These are phyloP conservation scores for Pseudonaja textilis DNA, from an alignment of 2,113 vertebrate genomes.

Conservation along the genomic window DNA sequence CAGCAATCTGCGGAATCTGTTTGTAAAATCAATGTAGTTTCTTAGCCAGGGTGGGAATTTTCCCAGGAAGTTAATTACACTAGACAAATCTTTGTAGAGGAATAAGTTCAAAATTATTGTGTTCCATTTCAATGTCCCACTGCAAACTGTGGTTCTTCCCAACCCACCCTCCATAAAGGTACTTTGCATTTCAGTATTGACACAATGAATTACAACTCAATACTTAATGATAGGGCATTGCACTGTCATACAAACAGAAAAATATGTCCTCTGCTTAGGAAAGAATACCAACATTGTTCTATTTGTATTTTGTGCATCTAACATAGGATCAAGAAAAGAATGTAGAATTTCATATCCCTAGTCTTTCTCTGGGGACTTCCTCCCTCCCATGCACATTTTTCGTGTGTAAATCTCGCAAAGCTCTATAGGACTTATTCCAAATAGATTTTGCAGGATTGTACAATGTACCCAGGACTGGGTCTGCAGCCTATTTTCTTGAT, in stretches of 20 bases:
- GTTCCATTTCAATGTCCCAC: conserved; percentile 9
- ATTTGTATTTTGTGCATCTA: neutral
- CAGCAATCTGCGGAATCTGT: neutral
- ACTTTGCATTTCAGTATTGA: conserved; percentile 11
- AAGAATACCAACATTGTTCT: neutral
- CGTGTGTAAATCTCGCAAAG: neutral
- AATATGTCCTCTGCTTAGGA: neutral
- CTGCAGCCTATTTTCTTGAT: neutral
- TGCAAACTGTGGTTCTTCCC: neutral
- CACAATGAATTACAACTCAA: conserved; percentile 9
- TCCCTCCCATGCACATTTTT: neutral
- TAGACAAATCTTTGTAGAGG: conserved; percentile 12
- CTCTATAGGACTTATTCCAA: neutral
- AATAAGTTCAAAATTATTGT: neutral
- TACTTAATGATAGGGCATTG: neutral
- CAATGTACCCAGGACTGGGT: neutral
- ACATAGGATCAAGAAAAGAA: neutral
- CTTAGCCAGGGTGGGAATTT: neutral
- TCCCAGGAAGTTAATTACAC: conserved; percentile 18
- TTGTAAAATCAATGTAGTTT: neutral
- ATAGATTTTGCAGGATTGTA: neutral
- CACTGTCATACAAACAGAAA: neutral
- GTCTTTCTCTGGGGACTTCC: neutral
- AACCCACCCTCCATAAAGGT: neutral
- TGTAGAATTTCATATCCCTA: neutral